Evolutionary conservation across 2,113 vertebrate genomes (phyloP).

Genomic region (Macquaria australasica): DNA sequence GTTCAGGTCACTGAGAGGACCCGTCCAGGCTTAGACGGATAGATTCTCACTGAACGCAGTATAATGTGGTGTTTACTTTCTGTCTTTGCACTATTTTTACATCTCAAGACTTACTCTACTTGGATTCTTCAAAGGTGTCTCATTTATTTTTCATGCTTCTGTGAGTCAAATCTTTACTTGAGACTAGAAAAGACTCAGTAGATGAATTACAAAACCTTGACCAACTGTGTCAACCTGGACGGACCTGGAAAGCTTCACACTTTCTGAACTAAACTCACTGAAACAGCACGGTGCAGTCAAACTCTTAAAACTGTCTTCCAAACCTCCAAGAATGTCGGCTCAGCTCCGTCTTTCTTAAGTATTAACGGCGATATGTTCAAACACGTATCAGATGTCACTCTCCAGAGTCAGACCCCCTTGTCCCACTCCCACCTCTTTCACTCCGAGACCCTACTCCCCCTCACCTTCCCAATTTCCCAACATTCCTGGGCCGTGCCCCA

Average conservation of each 20-base stretch:
- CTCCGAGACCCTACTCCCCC: constrained; percentile 67
- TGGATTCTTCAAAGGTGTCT: background rate
- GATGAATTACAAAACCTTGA: constrained; percentile 49
- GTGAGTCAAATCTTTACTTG: constrained; percentile 12
- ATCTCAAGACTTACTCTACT: background rate
- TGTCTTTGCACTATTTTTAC: constrained; percentile 34
- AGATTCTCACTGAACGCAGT: constrained; percentile 24
- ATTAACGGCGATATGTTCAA: constrained; percentile 79
- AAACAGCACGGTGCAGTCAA: constrained; percentile 34
- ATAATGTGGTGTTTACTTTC: constrained; percentile 29
- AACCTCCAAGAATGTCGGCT: constrained; percentile 65
- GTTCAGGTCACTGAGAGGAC: constrained; percentile 76
- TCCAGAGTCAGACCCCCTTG: constrained; percentile 62
- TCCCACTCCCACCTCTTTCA: constrained; percentile 64
- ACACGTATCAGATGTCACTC: constrained; percentile 81
- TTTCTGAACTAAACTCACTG: constrained; percentile 30
- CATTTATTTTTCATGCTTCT: constrained; percentile 12
- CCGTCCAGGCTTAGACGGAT: constrained; percentile 37
- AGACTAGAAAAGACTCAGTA: background rate
- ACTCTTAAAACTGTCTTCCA: constrained; percentile 52
- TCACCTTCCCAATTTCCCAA: constrained; percentile 80
- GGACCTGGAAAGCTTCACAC: constrained; percentile 49
- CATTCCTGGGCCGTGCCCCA: constrained; percentile 82
- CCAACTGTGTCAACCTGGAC: constrained; percentile 44
- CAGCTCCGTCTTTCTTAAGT: constrained; percentile 65